Base-by-base conservation (phyloP, 2,113 vertebrate genomes). In the Anolis carolinensis region DNA sequence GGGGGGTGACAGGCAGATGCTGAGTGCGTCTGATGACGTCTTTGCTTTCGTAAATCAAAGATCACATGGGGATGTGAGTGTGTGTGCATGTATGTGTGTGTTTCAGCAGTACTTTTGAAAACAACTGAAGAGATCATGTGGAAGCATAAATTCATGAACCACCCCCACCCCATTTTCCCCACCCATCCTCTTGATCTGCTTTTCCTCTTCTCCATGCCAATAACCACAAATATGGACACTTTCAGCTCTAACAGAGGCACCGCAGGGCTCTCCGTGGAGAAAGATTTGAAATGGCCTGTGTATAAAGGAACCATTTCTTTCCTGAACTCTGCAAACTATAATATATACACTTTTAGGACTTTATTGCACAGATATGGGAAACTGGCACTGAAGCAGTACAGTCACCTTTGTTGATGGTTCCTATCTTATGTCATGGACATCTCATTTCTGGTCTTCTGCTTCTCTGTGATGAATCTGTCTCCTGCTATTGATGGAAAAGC, bases 91-190 rank as follows among this genome's bases (percentile, higher is more conserved):
- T 83, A 59, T 0, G 73, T 83, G 81, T 44, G 21, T 87, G 14
- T 87, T 87, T 32, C 70, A 71, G 86, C 81, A 34, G 76, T 1
- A 13, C 84, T 92, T n/a, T 91, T 88, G 91, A 92, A 96, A 95
- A 94, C 89, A 94, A 91, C 89, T 32, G 85, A 89, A 87, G 93
- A 95, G 93, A 95, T 96, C 93, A 94, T 94, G 93, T 95, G 95
- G 94, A 93, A 92, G 80, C 81, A 90, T 77, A 92, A 89, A 88
- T 87, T 91, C 87, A 78, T 81, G 83, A 86, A 79, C 88, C 87
- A 9, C 82, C 79, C 89, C 79, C 89, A 76, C 78, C 13, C 65
- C 2, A 27, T 27, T 25, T 68, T 68, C 32, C 82, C 78, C 11
- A 84, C 86, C 30, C 0, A 14, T 88, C 63, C 52, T 71, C 86